These are phyloP conservation scores for Leptinotarsa texana DNA, from an alignment of 1,140 invertebrate species.

Conservation along the genomic window DNA sequence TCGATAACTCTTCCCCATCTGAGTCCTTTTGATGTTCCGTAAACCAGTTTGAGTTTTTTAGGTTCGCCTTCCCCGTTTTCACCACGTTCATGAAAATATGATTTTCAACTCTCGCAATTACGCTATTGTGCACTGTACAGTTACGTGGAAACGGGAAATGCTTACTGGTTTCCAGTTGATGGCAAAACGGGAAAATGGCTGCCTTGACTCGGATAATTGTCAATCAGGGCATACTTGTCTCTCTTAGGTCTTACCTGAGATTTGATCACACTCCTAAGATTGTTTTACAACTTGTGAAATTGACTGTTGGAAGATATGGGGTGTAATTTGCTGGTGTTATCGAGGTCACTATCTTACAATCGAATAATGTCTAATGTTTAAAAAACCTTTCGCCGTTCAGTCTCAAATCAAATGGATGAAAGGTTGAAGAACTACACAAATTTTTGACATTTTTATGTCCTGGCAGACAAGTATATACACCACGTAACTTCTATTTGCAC, in stretches of 20 bases:
- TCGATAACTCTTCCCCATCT: conserved; percentile 16
- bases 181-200: neutral
- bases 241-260: neutral
- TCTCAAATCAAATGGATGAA: too few relatives aligned
- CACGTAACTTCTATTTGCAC: too few relatives aligned
- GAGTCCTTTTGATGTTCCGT: neutral
- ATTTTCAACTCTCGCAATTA: neutral
- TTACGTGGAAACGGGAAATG: neutral
- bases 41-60: neutral
- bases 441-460: too few relatives aligned
- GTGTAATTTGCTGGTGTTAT: too few relatives aligned
- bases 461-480: too few relatives aligned
- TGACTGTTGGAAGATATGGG: neutral
- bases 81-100: neutral
- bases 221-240: neutral
- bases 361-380: too few relatives aligned
- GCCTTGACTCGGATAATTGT: neutral
- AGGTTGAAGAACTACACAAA: too few relatives aligned
- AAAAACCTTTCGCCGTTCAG: too few relatives aligned
- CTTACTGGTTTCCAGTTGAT: neutral
- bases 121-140: neutral
- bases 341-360: too few relatives aligned
- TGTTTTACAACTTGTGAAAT: neutral
- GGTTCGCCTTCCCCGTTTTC: neutral
- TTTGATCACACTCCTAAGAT: neutral